Evolutionary conservation across 2,113 vertebrate species (phyloP), one percentile per base, ranked within the genome.

Genomic region (Malurus cyaneus): DNA sequence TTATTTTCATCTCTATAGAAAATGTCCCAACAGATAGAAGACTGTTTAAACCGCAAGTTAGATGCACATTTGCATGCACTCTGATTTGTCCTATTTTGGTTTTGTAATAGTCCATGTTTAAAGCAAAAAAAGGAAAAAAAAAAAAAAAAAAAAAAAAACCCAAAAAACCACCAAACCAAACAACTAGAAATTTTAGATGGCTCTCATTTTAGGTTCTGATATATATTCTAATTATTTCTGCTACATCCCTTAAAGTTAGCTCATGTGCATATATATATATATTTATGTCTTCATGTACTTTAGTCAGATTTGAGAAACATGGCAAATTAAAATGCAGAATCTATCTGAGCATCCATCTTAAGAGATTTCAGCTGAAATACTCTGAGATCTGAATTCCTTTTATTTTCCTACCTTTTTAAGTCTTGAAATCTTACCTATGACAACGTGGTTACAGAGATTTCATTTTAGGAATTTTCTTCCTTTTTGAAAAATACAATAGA

Each of bases 71-170:
- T n/a, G n/a, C n/a, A n/a, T n/a, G n/a, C n/a, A n/a, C n/a, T n/a
- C n/a, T n/a, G n/a, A n/a, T n/a, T n/a, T n/a, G n/a, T n/a, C n/a
- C n/a, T n/a, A n/a, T n/a, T n/a, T n/a, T n/a, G n/a, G n/a, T n/a
- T n/a, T n/a, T n/a, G n/a, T n/a, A n/a, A n/a, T n/a, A n/a, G n/a
- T n/a, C n/a, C n/a, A n/a, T n/a, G n/a, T n/a, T n/a, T n/a, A n/a
- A n/a, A n/a, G n/a, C n/a, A 32, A 57, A n/a, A 2, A n/a, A n/a
- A n/a, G n/a, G n/a, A n/a, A n/a, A n/a, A n/a, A n/a, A n/a, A 8
- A 17, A 28, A 20, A 2, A 6, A n/a, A 18, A n/a, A n/a, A 3
- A 4, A 10, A 34, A 15, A 5, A 7, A 15, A 3, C 8, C 7
- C 4, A n/a, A n/a, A n/a, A n/a, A n/a, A 8, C 4, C 39, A 59